Base-by-base conservation (phyloP, 2,113 vertebrate genomes). In the Clarias batrachus region DNA sequence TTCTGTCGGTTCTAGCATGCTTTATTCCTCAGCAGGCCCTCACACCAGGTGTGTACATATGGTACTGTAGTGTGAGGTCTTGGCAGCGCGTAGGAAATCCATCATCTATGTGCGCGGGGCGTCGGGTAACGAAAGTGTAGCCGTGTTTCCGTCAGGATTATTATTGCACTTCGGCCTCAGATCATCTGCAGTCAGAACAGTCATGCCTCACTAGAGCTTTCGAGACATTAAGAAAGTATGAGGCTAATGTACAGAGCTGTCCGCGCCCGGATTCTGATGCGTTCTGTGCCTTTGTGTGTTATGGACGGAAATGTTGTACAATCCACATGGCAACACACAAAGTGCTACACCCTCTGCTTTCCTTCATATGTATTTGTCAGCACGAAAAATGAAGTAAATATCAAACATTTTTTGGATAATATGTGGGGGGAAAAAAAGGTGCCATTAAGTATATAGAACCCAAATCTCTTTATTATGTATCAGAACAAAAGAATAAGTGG, bases 41-140 rank as follows among this genome's bases (percentile, higher is more conserved):
- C 37, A 9, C 54, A 66, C 79, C 57, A 81, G 62, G 60, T 82
- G 84, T 52, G 33, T 60, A 73, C 74, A 74, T 82, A 65, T 63
- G 62, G 63, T 88, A 85, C 19, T 14, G 82, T 91, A 52, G 83
- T 89, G 91, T 90, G 91, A 92, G 92, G 91, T 92, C 90, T 57
- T 70, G 65, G 66, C 82, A 65, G 81, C 56, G 21, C 73, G 4
- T 25, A 84, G 73, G 57, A 65, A 65, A 82, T 76, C 8, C 68
- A 76, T 87, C 68, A 82, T 82, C 63, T 86, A 16, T 41, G 23
- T 62, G 76, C 70, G 56, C 23, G 25, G 65, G 78, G 25, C 56
- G 56, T 62, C 52, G 54, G 85, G 56, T 41, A 74, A 62, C 33
- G 41, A 41, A 86, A 81, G 52, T 60, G 77, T 23, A 48, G 76